Base-by-base conservation (phyloP, 1,140 invertebrate species). In the Leptinotarsa undecemlineata region DNA sequence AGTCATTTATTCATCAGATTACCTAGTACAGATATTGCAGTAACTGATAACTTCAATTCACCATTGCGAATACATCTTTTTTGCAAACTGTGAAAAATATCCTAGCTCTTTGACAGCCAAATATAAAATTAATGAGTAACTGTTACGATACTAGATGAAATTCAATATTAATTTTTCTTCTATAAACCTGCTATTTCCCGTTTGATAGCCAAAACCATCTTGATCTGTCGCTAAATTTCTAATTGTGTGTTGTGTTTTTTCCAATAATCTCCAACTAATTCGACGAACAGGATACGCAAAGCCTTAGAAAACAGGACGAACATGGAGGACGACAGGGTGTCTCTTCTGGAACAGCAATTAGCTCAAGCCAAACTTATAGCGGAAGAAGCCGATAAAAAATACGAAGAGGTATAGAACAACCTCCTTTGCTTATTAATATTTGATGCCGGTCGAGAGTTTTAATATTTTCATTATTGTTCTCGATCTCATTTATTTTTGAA, bases 371-470 rank as follows among this genome's bases (percentile, higher is more conserved):
- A 98, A 89, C 92, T 96, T 86, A 98, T 98, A 87, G 97, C 97
- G 79, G 96, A 98, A 88, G 97, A 99, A 89, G 96, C 96, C 80
- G 97, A 98, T 89, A 98, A 98, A 89, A 99, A 99, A 95, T 99
- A 98, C 87, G 97, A 99, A 92, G 97, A 98, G 96, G 97, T 98
- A 88, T 66, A 72, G 51, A 23, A 47, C 21, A 21, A 33, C 60
- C 71, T 48, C 71, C 71, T 23, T 20, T 13, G 17, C 21, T 72
- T 63, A 63, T 19, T 62, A 71, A 26, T 42, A n/a, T 61, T 71
- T 61, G 60, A 71, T 51, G 48, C 20, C 57, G 14, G 23, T 48
- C 51, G 51, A 57, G 51, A 57, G n/a, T 57, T 11, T 42, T 42
- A 11, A 42, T 63, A 42, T 61, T 61, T 19, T 61, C 20, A 19